These are phyloP conservation scores for Tyto alba DNA, from an alignment of 2,113 vertebrate species.

Conservation along the genomic window DNA sequence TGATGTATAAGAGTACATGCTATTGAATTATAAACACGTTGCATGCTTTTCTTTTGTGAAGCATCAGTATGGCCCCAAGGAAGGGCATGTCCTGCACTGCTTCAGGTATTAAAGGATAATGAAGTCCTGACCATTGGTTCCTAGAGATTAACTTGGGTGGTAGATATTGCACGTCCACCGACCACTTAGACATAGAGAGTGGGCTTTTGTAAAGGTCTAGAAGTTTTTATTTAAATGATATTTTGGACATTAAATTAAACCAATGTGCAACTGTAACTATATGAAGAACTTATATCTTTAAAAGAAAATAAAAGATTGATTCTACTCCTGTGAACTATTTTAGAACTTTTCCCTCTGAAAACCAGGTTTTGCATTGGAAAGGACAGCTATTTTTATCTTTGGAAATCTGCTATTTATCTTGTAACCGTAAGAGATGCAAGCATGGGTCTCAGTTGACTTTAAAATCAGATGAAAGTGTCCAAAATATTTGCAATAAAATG, in stretches of 20 bases:
- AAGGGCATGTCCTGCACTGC: not conserved
- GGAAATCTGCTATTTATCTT: slow-evolving; percentile 2
- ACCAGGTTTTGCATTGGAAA: not conserved
- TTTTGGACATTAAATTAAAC: not conserved
- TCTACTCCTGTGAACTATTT: not conserved
- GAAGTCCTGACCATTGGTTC: not conserved
- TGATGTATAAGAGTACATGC: not conserved
- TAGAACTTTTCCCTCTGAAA: not conserved
- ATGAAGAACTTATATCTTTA: not conserved
- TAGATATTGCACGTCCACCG: not conserved
- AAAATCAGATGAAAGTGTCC: not conserved
- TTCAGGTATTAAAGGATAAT: not conserved
- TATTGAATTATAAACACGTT: not conserved
- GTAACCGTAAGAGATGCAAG: not conserved
- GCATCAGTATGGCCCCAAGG: not conserved
- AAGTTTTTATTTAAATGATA: not conserved
- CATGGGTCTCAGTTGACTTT: not conserved
- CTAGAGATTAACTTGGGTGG: not conserved
- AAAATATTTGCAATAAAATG: slow-evolving; percentile 1
- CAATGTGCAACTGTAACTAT: not conserved
- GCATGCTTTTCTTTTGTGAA: not conserved
- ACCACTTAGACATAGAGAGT: not conserved
- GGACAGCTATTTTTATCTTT: not conserved
- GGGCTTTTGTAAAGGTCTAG: not conserved
- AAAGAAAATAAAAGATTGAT: not conserved